These are phyloP conservation scores for Eumaeus atala DNA, from an alignment of 1,140 invertebrate species.

Conservation along the genomic window DNA sequence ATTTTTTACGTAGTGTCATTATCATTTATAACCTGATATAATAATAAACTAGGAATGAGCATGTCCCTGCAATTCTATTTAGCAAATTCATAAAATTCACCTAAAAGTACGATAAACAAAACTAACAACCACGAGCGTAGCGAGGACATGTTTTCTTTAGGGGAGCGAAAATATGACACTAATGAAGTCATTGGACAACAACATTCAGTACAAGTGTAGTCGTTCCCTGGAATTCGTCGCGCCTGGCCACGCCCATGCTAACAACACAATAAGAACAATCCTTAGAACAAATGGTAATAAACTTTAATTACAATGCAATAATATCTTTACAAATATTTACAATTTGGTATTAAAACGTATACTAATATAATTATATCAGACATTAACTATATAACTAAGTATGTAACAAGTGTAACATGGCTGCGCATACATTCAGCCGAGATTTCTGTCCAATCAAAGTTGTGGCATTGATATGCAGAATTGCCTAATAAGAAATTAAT, in stretches of 20 bases:
- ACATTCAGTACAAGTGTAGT: too few relatives aligned
- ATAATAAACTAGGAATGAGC: constrained; percentile 28
- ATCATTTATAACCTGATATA: too few relatives aligned
- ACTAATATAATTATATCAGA: constrained; percentile 63
- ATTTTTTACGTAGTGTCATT: too few relatives aligned
- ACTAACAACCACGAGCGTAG: constrained; percentile 33
- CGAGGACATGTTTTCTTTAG: not conserved
- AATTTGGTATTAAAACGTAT: constrained; percentile 71
- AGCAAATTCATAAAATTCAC: constrained; percentile 35
- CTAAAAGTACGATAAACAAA: constrained; percentile 59
- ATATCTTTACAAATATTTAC: constrained; percentile 73
- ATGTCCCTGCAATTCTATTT: constrained; percentile 34
- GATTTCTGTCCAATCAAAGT: constrained; percentile 25
- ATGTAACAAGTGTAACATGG: constrained; percentile 50
- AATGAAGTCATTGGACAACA: too few relatives aligned
- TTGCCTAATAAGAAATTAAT: constrained; percentile 30
- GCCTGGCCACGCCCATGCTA: not conserved
- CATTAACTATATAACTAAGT: constrained; percentile 50
- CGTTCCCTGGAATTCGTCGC: too few relatives aligned
- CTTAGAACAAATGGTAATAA: constrained; percentile 72
- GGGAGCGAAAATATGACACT: too few relatives aligned
- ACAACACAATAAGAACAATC: constrained; percentile 69
- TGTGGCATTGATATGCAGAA: constrained; percentile 58
- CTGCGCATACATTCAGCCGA: constrained; percentile 38
- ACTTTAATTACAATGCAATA: constrained; percentile 67